These are phyloP conservation scores for Sthenelais limicola DNA, from an alignment of 2,888 invertebrate species.

Conservation along the genomic window DNA sequence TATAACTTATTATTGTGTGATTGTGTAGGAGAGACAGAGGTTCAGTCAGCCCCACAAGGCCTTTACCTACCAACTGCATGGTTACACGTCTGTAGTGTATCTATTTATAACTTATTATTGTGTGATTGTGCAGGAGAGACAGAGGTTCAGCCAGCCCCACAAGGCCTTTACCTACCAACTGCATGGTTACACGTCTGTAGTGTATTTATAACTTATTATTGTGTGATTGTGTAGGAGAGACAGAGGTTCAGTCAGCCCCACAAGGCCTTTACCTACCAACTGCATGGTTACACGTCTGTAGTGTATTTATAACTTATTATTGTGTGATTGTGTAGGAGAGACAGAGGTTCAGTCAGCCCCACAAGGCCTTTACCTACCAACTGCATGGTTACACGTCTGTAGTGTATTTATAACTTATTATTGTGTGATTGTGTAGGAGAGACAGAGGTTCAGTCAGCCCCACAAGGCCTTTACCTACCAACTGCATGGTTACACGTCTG, in stretches of 20 bases:
- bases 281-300: slow-evolving; percentile 88
- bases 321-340: slow-evolving; percentile 88
- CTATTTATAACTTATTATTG: neutral
- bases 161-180: slow-evolving; percentile 91
- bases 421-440: slow-evolving; percentile 86
- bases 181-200: slow-evolving; percentile 88
- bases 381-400: slow-evolving; percentile 89
- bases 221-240: slow-evolving; percentile 88
- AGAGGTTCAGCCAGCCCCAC: slow-evolving; percentile 89
- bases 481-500: slow-evolving; percentile 88
- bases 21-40: slow-evolving; percentile 76
- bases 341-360: slow-evolving; percentile 88
- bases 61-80: slow-evolving; percentile 90
- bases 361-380: slow-evolving; percentile 90
- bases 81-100: slow-evolving; percentile 85
- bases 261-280: slow-evolving; percentile 90
- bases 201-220: slow-evolving; percentile 62
- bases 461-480: slow-evolving; percentile 92
- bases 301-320: slow-evolving; percentile 71
- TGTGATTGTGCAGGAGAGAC: slow-evolving; percentile 87
- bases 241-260: slow-evolving; percentile 90
- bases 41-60: slow-evolving; percentile 92
- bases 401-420: slow-evolving; percentile 71
- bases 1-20: neutral
- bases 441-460: slow-evolving; percentile 87